Evolutionary conservation across 2,113 vertebrate species (phyloP), one percentile per base, ranked within the genome.

Genomic region (Sardina pilchardus): DNA sequence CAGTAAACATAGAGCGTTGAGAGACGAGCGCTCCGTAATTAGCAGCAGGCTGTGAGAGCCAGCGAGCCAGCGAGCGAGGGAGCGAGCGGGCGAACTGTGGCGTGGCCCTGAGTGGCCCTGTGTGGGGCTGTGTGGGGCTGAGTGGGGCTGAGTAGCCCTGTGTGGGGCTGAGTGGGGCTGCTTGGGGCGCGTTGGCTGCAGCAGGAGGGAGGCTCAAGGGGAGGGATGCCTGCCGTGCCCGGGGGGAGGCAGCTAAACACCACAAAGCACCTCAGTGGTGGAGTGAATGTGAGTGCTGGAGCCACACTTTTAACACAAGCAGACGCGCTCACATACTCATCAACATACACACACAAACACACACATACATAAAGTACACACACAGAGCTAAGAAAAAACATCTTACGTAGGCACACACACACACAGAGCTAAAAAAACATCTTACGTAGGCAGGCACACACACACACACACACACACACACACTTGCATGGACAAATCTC

Each of bases 201-300:
- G 90, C 89, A 93, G 87, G 81, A 82, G 39, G 86, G 91, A 92
- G 92, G 90, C 92, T 90, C 87, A 91, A 93, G 85, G 88, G 86
- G 88, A 89, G 91, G 91, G 92, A 91, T 93, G 93, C 91, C 91
- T 90, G 85, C 90, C 90, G 82, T 93, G 94, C 93, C 94, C 92
- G 90, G 93, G 92, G 93, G 94, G 93, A 93, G 92, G 93, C 93
- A 93, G 93, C 89, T 93, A 93, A 94, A 94, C 93, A 94, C 92
- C 90, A 90, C 94, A 94, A 94, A 93, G 89, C 93, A 92, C 92
- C 89, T 92, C 80, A 47, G 82, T 89, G 90, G 95, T 94, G 93
- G 93, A 95, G 95, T 94, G 94, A 93, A 93, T 86, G 93, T 93
- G 95, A 95, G 95, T 94, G 94, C 95, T 92, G 94, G 94, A 94